Base-by-base conservation (phyloP, 2,797 vertebrate genomes). In the Spinibarbus caldwelli region DNA sequence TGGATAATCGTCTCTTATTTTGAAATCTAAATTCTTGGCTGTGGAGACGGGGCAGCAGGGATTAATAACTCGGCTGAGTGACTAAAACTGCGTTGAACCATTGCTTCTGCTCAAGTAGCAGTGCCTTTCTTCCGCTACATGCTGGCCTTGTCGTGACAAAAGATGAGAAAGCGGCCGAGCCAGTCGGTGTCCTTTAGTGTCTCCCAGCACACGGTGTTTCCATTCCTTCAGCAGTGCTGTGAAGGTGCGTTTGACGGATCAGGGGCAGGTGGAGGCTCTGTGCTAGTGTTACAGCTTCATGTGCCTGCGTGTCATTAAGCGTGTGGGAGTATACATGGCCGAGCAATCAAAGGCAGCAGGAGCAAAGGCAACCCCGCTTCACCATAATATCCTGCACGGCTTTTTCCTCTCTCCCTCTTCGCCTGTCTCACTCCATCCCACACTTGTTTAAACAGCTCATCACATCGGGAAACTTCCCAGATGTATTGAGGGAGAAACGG, bases 1-100 rank as follows among this genome's bases (percentile, higher is more conserved):
- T 97, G 96, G 94, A 96, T 97, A 97, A 97, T 97, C 96, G 94
- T 94, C 91, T 95, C 93, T 96, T 95, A 96, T 96, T 96, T 95
- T 95, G 91, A 94, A 94, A 93, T 93, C 86, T 93, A 94, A 94
- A 93, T 94, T 88, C 91, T 80, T 86, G 89, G 89, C 88, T 88
- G 86, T 82, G 87, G 80, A 87, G 86, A 90, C 90, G 85, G 88
- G 90, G 89, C 86, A 89, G 87, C 38, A 26, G 82, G 88, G 85
- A 87, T 92, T 88, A 89, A 91, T 91, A 88, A 87, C 89, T 90
- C 87, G 90, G 89, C 88, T 85, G 86, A 90, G 81, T 73, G 86
- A 71, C 82, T 90, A 86, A 86, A 84, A 77, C 87, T 45, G 59
- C 68, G 29, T 77, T 47, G 82, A 83, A 84, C 84, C 79, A 83